These are phyloP conservation scores for Andrena minutula DNA, from an alignment of 2,888 invertebrate genomes.

Conservation along the genomic window DNA sequence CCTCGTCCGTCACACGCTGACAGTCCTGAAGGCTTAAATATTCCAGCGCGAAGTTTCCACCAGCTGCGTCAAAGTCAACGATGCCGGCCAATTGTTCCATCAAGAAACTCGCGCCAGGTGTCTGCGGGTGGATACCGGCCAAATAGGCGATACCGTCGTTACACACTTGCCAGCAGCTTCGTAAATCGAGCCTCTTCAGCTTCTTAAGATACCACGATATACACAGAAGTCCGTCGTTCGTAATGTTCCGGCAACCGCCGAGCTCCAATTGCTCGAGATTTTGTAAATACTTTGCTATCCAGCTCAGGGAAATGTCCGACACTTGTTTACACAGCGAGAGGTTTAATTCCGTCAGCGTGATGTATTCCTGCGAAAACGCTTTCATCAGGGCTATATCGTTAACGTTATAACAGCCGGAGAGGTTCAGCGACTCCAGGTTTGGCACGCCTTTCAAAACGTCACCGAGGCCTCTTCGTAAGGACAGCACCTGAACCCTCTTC, in stretches of 20 bases:
- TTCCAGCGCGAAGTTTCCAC: slow-evolving; percentile 92
- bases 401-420: slow-evolving; percentile 97
- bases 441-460: slow-evolving; percentile 95
- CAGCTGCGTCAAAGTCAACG: slow-evolving; percentile 84
- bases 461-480: slow-evolving; percentile 92
- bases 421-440: slow-evolving; percentile 94
- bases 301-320: slow-evolving; percentile 94
- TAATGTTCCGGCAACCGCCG: slow-evolving; percentile 96
- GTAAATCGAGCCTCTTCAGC: slow-evolving; percentile 93
- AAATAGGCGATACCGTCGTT: slow-evolving; percentile 96
- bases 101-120: slow-evolving; percentile 11
- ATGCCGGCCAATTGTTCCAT: slow-evolving; percentile 32
- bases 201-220: slow-evolving; percentile 95
- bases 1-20: slow-evolving; percentile 96
- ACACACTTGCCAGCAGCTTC: slow-evolving; percentile 97
- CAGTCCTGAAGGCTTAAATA: slow-evolving; percentile 97
- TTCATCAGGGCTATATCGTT: slow-evolving; percentile 94
- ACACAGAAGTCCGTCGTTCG: slow-evolving; percentile 93
- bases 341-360: slow-evolving; percentile 92
- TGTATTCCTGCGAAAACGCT: slow-evolving; percentile 92
- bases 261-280: slow-evolving; percentile 95
- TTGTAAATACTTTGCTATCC: slow-evolving; percentile 93
- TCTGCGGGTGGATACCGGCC: slow-evolving; percentile 86
- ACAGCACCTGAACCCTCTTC: slow-evolving; percentile 94
- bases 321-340: slow-evolving; percentile 97